Evolutionary conservation across 1,140 invertebrate species (phyloP), one percentile per base, ranked within the genome.

Genomic region (Cherax destructor): DNA sequence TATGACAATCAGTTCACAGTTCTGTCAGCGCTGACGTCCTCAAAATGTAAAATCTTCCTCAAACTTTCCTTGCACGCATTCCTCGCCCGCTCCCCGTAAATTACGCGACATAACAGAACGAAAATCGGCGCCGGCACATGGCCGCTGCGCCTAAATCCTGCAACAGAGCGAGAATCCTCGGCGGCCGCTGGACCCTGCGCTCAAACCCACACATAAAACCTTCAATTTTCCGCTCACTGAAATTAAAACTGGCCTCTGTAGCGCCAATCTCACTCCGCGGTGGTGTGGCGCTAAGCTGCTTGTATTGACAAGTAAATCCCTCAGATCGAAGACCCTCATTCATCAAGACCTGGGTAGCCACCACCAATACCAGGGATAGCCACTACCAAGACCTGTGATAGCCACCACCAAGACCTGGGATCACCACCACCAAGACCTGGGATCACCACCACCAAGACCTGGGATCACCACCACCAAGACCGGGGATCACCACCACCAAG

Each of bases 191-290:
- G 16, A 21, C 21, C 50, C n/a, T 2, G 10, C 49, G n/a, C 49
- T 81, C 16, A 81, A 50, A 81, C 21, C 21, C 49, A n/a, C 5
- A 24, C 79, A 81, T 81, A 83, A 83, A 83, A 61, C 56, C 52
- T 30, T 61, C 61, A 83, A 61, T 83, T 83, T 83, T 83, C 80
- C n/a, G 77, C 52, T 41, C n/a, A n/a, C 80, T 83, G 16, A 59
- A 24, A 83, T 61, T 83, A 83, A 83, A 83, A 30, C 52, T 61
- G 18, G 61, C 41, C 56, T 30, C 52, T 18, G 6, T 47, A 50
- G 47, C 77, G 77, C 21, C 77, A 79, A 50, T 83, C 16, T 83
- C 80, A 10, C 11, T n/a, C 3, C 52, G 41, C 52, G 41, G 5
- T 61, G 61, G 80, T 83, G n/a, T 83, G 24, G 52, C 80, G 16